Conservation (phyloP, 2,797 vertebrate genomes). For the Buphagus erythrorhynchus region DNA sequence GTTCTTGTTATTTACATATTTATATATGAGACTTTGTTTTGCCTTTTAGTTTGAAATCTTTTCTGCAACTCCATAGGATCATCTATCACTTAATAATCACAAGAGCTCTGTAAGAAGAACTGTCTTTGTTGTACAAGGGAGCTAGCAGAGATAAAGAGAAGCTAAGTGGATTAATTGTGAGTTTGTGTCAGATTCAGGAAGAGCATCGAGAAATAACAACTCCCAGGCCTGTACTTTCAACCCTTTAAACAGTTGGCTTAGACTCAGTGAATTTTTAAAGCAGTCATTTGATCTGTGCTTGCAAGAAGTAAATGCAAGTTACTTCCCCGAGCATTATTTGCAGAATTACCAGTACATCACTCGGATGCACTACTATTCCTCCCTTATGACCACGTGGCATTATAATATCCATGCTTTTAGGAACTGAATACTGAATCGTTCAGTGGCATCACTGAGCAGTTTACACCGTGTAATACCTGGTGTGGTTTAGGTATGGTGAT, state of each 20-base stretch:
- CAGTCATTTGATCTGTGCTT: not conserved
- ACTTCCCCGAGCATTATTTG: not conserved
- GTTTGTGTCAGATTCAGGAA: slow-evolving; percentile 22
- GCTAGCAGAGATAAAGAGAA: slow-evolving; percentile 8
- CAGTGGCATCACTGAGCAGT: not conserved
- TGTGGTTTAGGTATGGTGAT: not conserved
- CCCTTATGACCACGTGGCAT: not conserved
- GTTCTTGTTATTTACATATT: not conserved
- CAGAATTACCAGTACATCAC: not conserved
- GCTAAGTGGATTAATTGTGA: slow-evolving; percentile 45
- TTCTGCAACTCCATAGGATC: not conserved
- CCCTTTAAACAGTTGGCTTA: not conserved
- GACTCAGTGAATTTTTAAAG: not conserved
- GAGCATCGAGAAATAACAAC: not conserved
- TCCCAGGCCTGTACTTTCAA: slow-evolving; percentile 4
- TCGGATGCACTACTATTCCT: not conserved
- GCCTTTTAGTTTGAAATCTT: not conserved
- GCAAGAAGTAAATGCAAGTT: not conserved
- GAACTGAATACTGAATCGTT: not conserved
- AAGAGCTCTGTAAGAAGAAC: not conserved
- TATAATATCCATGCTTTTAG: not conserved
- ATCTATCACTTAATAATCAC: not conserved
- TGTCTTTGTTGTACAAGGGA: not conserved
- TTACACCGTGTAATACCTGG: not conserved
- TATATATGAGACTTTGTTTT: accelerated